Evolutionary conservation across 2,797 vertebrate species (phyloP).

Genomic region (Carcharodon carcharias): DNA sequence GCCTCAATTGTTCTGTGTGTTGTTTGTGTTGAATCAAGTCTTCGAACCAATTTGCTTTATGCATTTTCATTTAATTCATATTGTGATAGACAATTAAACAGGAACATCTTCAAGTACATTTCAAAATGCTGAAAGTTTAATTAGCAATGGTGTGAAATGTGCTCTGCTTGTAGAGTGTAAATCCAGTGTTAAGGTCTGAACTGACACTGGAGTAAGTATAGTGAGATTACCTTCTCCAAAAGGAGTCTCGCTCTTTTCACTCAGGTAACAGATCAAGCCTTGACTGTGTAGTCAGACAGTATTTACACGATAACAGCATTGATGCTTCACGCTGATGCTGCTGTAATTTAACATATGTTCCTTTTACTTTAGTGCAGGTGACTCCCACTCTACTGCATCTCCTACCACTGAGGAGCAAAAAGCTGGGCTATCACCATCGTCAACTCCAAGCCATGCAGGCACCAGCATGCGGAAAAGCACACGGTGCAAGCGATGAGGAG

Average conservation of each 20-base stretch:
- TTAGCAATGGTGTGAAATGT: neutral
- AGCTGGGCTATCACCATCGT: neutral
- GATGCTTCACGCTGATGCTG: neutral
- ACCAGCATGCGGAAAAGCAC: neutral
- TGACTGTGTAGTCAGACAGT: neutral
- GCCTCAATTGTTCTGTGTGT: neutral
- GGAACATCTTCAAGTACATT: neutral
- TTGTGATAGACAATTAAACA: neutral
- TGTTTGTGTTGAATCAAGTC: neutral
- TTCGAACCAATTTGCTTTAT: neutral
- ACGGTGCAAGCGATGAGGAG: neutral
- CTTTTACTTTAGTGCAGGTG: neutral
- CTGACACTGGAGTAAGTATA: neutral
- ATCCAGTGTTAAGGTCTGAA: neutral
- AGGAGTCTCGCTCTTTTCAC: neutral
- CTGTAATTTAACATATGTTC: neutral
- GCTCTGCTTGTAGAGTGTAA: neutral
- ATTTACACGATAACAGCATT: neutral
- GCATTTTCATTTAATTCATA: neutral
- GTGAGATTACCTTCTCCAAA: neutral
- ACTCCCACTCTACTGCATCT: neutral
- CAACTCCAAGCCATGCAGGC: neutral
- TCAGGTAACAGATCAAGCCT: neutral
- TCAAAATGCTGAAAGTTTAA: neutral
- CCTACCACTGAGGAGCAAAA: neutral